phyloP scores from a whole-genome alignment of 2,113 vertebrate species.

The Atlantisia rogersi region DNA sequence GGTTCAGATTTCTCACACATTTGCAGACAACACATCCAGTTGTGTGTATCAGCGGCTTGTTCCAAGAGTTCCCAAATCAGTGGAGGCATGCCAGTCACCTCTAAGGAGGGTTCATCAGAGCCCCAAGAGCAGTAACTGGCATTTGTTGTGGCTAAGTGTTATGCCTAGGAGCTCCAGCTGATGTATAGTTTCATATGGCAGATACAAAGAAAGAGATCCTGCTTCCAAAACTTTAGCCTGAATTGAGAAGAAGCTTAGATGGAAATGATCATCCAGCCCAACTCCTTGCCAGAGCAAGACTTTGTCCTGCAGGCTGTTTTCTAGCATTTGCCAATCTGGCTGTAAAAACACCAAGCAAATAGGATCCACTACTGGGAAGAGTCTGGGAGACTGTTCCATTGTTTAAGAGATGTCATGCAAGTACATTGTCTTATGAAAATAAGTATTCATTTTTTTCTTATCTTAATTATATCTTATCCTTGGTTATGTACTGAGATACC shows the following conservation, averaged over 20 bases:
- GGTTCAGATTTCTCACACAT: not conserved
- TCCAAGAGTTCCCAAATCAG: not conserved
- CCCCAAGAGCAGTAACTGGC: not conserved
- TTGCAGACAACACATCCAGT: not conserved
- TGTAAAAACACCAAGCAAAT: constrained; percentile 44
- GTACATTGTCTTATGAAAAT: constrained; percentile 43
- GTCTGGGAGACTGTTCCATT: constrained; percentile 47
- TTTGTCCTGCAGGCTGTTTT: constrained; percentile 49
- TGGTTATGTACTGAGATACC: constrained; percentile 3
- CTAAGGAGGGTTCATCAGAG: not conserved
- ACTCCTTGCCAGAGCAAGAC: constrained; percentile 29
- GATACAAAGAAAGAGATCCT: not conserved
- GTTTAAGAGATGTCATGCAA: constrained; percentile 24
- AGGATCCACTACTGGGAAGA: constrained; percentile 36
- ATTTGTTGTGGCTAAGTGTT: not conserved
- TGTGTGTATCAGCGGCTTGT: not conserved
- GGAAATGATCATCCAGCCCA: constrained; percentile 36
- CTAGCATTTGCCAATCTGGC: constrained; percentile 37
- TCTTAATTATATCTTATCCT: constrained; percentile 38
- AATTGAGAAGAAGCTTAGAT: constrained; percentile 8
- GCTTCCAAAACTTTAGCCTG: not conserved
- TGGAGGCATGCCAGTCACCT: not conserved
- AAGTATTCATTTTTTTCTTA: constrained; percentile 36
- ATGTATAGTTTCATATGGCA: not conserved
- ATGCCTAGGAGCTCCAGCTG: not conserved